Base-by-base conservation (phyloP, 92 coral and sea anemone species). In the Porites lobata region DNA sequence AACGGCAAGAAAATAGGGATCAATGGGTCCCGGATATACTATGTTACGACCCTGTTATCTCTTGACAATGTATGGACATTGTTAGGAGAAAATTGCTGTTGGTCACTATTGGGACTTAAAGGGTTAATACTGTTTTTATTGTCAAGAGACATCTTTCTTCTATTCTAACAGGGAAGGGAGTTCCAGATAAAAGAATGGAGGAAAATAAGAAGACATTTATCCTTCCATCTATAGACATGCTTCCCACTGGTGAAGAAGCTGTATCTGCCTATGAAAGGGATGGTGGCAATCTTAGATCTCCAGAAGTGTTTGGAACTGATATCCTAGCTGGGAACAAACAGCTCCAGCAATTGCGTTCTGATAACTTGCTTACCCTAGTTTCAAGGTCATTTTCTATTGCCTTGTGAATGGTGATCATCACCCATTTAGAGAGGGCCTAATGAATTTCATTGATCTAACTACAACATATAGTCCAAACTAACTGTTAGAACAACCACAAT, bases 171-270 rank as follows among this genome's bases (percentile, higher is more conserved):
- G 90, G 84, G 56, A 86, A 67, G 85, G 85, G 89, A 86, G 73
- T 86, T 86, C 89, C 89, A 77, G 57, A 77, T 62, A 68, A 73
- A 59, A 32, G 84, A 66, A 86, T 77, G 84, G 65, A 32, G 65
- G 84, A 78, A 15, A 76, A 77, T 86, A 86, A 86, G 5, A 87
- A 80, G 70, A 80, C 84, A 3, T 78, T 87, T 58, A 20, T 80
- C 54, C 84, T 86, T 15, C 84, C 90, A 68, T 38, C 77, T 70
- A 65, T 69, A 65, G 56, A 80, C 80, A 59, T 79, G 53, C 86
- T 87, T 78, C 86, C 91, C 63, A 79, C 75, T 26, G 59, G 79
- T 79, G 80, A 57, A 79, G 86, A 79, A 67, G 86, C 86, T 52
- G 81, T 87, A 1, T 14, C 78, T 79, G 80, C 80, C 22, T 80